phyloP scores from a whole-genome alignment of 2,113 vertebrate species.

The Furnarius figulus region DNA sequence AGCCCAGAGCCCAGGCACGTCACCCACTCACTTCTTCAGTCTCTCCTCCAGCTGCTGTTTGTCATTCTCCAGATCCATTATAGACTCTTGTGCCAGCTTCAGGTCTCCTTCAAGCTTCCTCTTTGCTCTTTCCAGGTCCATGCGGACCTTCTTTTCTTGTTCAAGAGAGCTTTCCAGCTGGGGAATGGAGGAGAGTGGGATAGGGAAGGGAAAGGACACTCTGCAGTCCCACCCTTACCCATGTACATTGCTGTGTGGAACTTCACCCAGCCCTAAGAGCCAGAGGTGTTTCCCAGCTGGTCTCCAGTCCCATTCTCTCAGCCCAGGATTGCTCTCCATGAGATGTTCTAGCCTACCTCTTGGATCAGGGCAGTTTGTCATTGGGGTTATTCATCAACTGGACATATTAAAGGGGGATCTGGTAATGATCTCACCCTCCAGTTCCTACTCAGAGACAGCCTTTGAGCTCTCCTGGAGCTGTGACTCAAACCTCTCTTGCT shows the following conservation, averaged over 20 bases:
- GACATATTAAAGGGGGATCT: not conserved
- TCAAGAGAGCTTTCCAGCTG: conserved; percentile 94
- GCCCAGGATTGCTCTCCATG: not conserved
- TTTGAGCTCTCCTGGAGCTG: not conserved
- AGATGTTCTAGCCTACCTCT: not conserved
- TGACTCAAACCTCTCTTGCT: not conserved
- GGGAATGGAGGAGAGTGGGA: not conserved
- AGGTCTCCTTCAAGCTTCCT: conserved; percentile 94
- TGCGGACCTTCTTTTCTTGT: conserved; percentile 92
- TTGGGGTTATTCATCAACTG: not conserved
- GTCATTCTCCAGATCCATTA: conserved; percentile 91
- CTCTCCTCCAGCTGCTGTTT: conserved; percentile 92
- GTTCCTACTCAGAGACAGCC: not conserved
- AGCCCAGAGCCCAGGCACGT: not conserved
- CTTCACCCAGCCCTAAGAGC: not conserved
- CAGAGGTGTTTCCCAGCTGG: not conserved
- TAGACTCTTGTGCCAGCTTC: conserved; percentile 87
- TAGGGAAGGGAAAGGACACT: not conserved
- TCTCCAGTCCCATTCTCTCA: not conserved
- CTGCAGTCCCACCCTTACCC: not conserved
- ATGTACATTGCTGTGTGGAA: not conserved
- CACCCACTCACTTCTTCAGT: conserved; percentile 86
- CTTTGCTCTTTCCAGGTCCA: conserved; percentile 90
- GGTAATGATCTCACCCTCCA: not conserved
- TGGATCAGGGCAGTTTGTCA: not conserved